Conservation (phyloP, 2,797 vertebrate genomes). For the Limnodromus scolopaceus region DNA sequence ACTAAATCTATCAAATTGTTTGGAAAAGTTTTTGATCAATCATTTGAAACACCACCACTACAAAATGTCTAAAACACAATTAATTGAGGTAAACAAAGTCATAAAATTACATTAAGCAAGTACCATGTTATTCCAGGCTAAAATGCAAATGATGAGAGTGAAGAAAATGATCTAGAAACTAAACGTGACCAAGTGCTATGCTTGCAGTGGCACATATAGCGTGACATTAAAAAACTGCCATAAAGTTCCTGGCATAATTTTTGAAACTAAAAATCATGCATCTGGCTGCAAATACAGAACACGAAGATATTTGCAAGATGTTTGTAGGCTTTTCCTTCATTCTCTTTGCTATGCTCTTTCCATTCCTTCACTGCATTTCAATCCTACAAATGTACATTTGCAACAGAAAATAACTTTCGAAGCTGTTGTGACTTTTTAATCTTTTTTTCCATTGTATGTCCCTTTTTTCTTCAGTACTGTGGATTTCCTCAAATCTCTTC, state of each 20-base stretch:
- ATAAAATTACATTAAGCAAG: background rate
- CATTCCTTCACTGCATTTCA: background rate
- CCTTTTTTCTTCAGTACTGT: background rate
- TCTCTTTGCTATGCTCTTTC: background rate
- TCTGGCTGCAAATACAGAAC: background rate
- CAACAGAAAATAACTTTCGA: background rate
- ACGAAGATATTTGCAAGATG: background rate
- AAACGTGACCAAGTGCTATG: background rate
- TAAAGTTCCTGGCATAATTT: background rate
- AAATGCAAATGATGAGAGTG: background rate
- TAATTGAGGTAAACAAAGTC: background rate
- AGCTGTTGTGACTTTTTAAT: background rate
- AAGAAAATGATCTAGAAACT: background rate
- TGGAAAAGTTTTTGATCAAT: background rate
- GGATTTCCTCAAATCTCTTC: background rate
- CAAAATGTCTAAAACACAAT: background rate
- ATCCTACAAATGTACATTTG: background rate
- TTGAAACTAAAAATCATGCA: background rate
- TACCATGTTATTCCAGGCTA: background rate
- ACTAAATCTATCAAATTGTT: background rate
- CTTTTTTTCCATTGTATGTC: background rate
- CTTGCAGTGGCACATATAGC: background rate
- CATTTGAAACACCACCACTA: background rate
- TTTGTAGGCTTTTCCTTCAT: background rate
- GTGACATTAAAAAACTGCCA: background rate